Base-by-base conservation (phyloP, 2,888 invertebrate species). In the Nymphalis polychloros region DNA sequence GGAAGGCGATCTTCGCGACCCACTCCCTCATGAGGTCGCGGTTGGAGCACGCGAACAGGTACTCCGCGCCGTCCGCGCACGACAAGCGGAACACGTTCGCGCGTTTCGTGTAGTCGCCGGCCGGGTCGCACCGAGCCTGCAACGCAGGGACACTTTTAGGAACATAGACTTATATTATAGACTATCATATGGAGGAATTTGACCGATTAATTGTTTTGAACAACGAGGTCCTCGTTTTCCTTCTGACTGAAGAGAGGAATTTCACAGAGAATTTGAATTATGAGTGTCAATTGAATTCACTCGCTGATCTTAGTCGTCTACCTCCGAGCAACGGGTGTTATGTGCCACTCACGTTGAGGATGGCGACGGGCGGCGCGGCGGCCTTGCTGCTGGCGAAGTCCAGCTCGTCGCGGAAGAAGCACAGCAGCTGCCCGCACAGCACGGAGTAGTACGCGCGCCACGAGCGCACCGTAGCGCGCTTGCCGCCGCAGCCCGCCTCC, bases 361-460 rank as follows among this genome's bases (percentile, higher is more conserved):
- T 95, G 75, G 95, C 96, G 35, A 98, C 95, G 0, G 97, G 97
- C 0, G 98, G 96, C 3, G 97, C 96, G 0, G 97, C 96, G 0
- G 98, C 98, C 90, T 97, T 97, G 79, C 97, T 96, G 75, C 95
- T 95, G 71, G 95, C 94, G 90, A 98, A 98, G 88, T 98, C 98
- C 76, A 96, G 95, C 81, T 97, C 96, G 84, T 98, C 98, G 83
- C 98, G 96, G 94, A 99, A 99, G 96, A 99, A 99, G 92, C 98
- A 99, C 64, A 99, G 92, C 78, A 99, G 92, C 85, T 99, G 99
- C 0, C 99, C 99, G 84, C 98, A 99, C 31, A 99, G 93, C 66
- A 99, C 99, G 0, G 98, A 97, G 89, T 98, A 97, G 92, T 97
- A 97, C 66, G 94, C 95, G 81, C 98, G 98, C 99, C 99, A 99